These are phyloP conservation scores for Adelosebastes latens DNA, from an alignment of 2,797 vertebrate species.

Conservation along the genomic window DNA sequence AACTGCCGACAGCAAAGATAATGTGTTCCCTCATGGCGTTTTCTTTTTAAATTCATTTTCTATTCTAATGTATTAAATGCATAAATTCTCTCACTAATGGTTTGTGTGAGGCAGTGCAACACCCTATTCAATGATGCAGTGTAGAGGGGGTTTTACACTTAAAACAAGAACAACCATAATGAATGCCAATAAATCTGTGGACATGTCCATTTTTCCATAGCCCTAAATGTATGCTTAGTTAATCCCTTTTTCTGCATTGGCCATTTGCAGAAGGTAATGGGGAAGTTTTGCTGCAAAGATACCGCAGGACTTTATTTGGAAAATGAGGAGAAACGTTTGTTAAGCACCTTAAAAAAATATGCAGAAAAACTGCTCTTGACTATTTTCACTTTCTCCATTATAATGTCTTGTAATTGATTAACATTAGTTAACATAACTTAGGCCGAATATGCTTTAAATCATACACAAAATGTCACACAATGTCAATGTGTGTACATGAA, in stretches of 20 bases:
- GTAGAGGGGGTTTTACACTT: constrained; percentile 73
- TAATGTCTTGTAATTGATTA: not conserved
- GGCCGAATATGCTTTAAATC: constrained; percentile 10
- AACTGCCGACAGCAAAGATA: constrained; percentile 80
- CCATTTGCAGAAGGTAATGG: constrained; percentile 68
- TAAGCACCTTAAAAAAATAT: constrained; percentile 67
- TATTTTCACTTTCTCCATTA: constrained; percentile 6
- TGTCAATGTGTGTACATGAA: constrained; percentile 8
- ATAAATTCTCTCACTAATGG: constrained; percentile 82
- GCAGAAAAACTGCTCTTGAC: constrained; percentile 1
- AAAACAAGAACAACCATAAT: constrained; percentile 79
- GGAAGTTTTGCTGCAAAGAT: constrained; percentile 43
- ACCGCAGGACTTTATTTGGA: constrained; percentile 19
- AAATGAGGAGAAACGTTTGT: constrained; percentile 29
- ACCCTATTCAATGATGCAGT: constrained; percentile 72
- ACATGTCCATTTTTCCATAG: constrained; percentile 68
- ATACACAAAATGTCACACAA: not conserved
- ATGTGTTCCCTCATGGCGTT: constrained; percentile 72
- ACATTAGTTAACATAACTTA: not conserved
- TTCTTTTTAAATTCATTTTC: constrained; percentile 79
- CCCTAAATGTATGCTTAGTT: constrained; percentile 73
- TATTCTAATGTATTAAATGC: constrained; percentile 82
- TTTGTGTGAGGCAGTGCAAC: constrained; percentile 72
- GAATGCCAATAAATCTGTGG: constrained; percentile 76
- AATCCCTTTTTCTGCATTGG: constrained; percentile 64